A percentile compares a stretch with the other conserved stretches of the same genome.
Evolutionary conservation across 2,113 vertebrate species (phyloP).

Genomic region (Epinephelus cyanopodus): DNA sequence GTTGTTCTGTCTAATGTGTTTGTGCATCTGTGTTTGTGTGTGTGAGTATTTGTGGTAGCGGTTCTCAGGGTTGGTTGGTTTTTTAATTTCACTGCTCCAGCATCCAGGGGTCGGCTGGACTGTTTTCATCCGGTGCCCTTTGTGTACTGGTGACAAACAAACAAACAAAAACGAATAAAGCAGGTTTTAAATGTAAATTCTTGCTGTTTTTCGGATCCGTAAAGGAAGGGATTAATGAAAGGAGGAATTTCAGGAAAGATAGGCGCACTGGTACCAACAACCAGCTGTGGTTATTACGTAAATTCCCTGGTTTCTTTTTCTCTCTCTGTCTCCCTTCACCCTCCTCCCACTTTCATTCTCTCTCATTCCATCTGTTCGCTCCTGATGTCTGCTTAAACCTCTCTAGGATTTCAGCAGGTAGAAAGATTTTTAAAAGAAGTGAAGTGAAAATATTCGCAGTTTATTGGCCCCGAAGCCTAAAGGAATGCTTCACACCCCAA

Average conservation of each 20-base stretch:
- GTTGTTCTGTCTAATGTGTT: conserved; percentile 62
- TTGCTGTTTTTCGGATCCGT: neutral
- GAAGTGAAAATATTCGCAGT: conserved; percentile 5
- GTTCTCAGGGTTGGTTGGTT: neutral
- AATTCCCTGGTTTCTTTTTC: conserved; percentile 36
- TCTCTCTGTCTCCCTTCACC: conserved; percentile 21
- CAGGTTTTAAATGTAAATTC: neutral
- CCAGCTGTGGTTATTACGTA: conserved; percentile 45
- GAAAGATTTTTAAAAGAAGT: conserved; percentile 29
- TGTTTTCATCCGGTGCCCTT: neutral
- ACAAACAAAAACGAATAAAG: neutral
- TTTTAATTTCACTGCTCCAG: conserved; percentile 31
- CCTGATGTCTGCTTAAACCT: conserved; percentile 45
- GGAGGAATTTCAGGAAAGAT: conserved; percentile 5
- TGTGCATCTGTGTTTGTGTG: conserved; percentile 57
- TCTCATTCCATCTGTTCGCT: conserved; percentile 65
- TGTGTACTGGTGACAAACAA: conserved; percentile 2
- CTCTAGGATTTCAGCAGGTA: conserved; percentile 42
- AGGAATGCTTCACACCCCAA: too few species aligned
- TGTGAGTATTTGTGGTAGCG: conserved; percentile 31
- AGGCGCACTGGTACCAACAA: conserved; percentile 8
- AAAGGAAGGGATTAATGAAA: conserved; percentile 16
- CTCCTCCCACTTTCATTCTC: conserved; percentile 25
- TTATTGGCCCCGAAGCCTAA: conserved; percentile 10
- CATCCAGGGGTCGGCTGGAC: neutral